phyloP scores from a whole-genome alignment of 2,113 vertebrate species.

The Haemorhous mexicanus region DNA sequence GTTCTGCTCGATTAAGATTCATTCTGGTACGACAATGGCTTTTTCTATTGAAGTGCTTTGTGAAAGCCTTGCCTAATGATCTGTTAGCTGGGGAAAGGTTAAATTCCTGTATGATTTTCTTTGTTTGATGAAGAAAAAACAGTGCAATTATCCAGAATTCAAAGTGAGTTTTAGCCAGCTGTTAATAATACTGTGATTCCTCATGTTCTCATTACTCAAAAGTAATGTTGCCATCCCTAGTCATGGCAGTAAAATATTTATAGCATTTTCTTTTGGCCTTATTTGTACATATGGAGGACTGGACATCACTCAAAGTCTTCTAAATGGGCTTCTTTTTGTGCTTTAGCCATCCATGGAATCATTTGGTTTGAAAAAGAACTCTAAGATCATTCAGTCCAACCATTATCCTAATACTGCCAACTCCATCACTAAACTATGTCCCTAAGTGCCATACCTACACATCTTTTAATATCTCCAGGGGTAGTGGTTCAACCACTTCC shows the following conservation, averaged over 20 bases:
- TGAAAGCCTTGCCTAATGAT: conserved; percentile 50
- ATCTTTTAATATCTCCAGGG: neutral
- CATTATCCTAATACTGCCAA: neutral
- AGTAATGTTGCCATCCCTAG: conserved; percentile 25
- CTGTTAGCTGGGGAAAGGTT: conserved; percentile 61
- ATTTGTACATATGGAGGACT: neutral
- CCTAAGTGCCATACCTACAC: neutral
- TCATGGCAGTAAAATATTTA: conserved; percentile 53
- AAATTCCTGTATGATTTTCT: conserved; percentile 39
- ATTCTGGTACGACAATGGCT: conserved; percentile 17
- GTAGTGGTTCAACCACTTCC: neutral
- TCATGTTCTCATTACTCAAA: conserved; percentile 37
- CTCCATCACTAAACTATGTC: neutral
- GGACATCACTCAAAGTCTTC: neutral
- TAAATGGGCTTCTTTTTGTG: neutral
- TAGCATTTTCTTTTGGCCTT: conserved; percentile 19
- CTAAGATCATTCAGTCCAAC: neutral
- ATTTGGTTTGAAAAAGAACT: neutral
- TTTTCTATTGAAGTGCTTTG: conserved; percentile 44
- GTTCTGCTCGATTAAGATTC: conserved; percentile 55
- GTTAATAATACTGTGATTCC: conserved; percentile 43
- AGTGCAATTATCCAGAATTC: conserved; percentile 47
- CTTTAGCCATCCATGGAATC: neutral
- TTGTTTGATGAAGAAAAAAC: conserved; percentile 58
- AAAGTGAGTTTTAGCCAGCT: conserved; percentile 56